Evolutionary conservation across 2,888 invertebrate genomes (phyloP), one percentile per base, ranked within the genome.

Genomic region (Lucinisca nassula): DNA sequence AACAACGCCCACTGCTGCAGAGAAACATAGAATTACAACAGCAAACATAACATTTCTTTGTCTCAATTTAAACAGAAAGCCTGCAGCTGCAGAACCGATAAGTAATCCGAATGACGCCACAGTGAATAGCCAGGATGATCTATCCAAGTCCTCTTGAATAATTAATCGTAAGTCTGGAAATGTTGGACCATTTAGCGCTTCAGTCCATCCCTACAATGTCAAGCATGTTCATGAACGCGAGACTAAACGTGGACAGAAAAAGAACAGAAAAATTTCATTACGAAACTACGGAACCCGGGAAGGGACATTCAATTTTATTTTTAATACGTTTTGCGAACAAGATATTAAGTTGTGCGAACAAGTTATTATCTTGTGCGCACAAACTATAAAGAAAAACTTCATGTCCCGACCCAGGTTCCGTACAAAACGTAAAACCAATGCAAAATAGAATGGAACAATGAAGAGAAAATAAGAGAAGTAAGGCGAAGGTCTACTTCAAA

Each of bases 21-120:
- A 75, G 6, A 67, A 51, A 10, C 86, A 79, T 8, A 83, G 35
- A 2, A 82, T 80, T 1, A 82, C 14, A 24, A 4, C 6, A 61
- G 24, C 61, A 61, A 61, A 61, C 4, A 61, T 10, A 61, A 27
- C 30, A 27, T 24, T 61, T 30, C 24, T 61, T 4, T 27, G 17
- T 61, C 27, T 61, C 8, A 61, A 27, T 14, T 14, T 24, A 12
- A n/a, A 61, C 27, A 61, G 30, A 24, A 61, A 61, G 10, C 94
- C 94, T n/a, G 51, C 73, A 12, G 95, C 81, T 27, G 95, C 84
- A 3, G 96, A 95, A 27, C 96, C 96, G 27, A 94, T 82, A 8
- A 96, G 89, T 79, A 95, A 96, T 0, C 96, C 96, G 4, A 92
- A 87, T 14, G 96, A 94, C 55, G 95, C 91, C 27, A 94, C 93